Conservation (phyloP, 2,888 invertebrate genomes). For the Hybos culiciformis region DNA sequence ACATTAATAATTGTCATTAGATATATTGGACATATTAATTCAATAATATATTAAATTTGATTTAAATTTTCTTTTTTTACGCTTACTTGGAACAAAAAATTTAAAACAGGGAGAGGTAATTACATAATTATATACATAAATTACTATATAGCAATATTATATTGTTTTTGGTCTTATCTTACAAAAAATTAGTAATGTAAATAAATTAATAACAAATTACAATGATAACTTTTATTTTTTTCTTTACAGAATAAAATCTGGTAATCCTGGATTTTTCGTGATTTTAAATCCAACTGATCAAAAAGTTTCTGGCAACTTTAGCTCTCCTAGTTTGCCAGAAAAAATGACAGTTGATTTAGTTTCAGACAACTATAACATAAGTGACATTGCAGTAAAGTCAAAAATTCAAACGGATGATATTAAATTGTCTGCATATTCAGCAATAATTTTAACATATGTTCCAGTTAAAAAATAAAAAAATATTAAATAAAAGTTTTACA, state of each 20-base stretch:
- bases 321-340: conserved; percentile 39
- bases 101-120: conserved; percentile 7
- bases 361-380: conserved; percentile 40
- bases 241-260: conserved; percentile 48
- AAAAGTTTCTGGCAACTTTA: conserved; percentile 42
- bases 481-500: too few species aligned
- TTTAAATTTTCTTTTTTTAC: too few species aligned
- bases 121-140: background rate
- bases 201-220: too few species aligned
- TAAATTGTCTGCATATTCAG: conserved; percentile 46
- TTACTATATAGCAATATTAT: too few species aligned
- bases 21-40: too few species aligned
- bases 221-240: background rate
- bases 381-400: conserved; percentile 21
- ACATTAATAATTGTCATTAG: background rate
- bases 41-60: too few species aligned
- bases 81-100: too few species aligned
- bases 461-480: too few species aligned
- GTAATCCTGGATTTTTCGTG: conserved; percentile 62
- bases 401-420: conserved; percentile 43
- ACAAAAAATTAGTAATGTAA: background rate
- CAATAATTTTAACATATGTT: conserved; percentile 56
- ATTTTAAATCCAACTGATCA: conserved; percentile 49
- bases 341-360: conserved; percentile 46
- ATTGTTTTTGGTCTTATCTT: background rate